A percentile compares a stretch with the other conserved stretches of the same genome.
phyloP scores from a whole-genome alignment of 92 coral and sea anemone genomes.

The Umimayanthus chanpuru region DNA sequence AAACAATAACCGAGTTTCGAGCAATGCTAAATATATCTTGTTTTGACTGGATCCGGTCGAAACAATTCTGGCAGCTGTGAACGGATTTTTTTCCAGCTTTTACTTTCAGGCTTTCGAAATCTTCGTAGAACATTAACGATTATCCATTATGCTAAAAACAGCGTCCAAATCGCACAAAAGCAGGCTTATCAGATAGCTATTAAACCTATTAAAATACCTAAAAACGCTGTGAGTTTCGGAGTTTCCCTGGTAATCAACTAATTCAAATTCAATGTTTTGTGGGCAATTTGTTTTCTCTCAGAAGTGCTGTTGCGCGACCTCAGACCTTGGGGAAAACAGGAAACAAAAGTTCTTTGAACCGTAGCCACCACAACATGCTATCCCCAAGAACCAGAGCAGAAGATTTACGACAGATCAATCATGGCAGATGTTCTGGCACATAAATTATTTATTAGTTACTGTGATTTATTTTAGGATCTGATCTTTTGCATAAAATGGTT shows the following conservation, averaged over 20 bases:
- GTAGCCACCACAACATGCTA: background rate
- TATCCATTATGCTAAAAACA: background rate
- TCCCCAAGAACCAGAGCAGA: too few relatives aligned
- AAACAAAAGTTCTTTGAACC: too few relatives aligned
- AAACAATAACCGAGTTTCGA: background rate
- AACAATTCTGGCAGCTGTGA: background rate
- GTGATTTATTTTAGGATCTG: background rate
- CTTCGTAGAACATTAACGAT: background rate
- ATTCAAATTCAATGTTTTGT: background rate
- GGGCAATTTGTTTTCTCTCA: background rate
- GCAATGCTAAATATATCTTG: background rate
- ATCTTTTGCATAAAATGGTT: background rate
- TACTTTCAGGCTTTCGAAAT: background rate
- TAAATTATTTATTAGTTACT: background rate
- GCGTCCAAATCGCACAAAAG: background rate
- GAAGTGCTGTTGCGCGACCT: background rate
- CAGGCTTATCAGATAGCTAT: background rate
- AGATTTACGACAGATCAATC: background rate
- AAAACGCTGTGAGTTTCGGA: background rate
- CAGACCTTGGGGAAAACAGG: background rate
- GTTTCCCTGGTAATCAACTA: background rate
- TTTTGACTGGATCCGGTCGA: slow-evolving; percentile 13
- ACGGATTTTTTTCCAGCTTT: background rate
- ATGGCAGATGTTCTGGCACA: background rate
- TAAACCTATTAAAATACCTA: too few relatives aligned